Evolutionary conservation across 2,888 invertebrate genomes (phyloP).

Genomic region (Hydriomena furcata): DNA sequence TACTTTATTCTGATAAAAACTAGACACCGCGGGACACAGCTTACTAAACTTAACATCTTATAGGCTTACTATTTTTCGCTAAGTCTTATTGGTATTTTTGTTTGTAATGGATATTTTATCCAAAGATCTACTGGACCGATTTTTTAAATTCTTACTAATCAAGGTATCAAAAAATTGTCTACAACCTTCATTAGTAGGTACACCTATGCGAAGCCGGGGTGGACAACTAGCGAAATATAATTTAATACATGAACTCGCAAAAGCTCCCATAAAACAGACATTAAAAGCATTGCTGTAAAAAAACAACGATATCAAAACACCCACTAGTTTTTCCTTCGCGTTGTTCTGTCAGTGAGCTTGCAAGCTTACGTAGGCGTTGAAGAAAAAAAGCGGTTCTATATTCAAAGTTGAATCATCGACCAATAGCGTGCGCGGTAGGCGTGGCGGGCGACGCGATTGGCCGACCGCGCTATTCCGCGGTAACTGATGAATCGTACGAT

Average conservation of each 20-base stretch:
- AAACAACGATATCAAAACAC: neutral
- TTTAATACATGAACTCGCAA: neutral
- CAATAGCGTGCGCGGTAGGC: slow-evolving; percentile 77
- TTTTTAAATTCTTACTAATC: no score
- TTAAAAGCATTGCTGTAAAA: neutral
- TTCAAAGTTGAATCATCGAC: slow-evolving; percentile 73
- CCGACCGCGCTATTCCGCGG: slow-evolving; percentile 42
- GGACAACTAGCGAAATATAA: no score
- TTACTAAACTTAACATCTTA: no score
- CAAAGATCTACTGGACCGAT: no score
- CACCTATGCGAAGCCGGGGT: no score
- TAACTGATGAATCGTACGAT: slow-evolving; percentile 64
- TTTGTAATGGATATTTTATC: no score
- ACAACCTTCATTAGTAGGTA: no score
- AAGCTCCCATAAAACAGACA: neutral
- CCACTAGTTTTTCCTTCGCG: slow-evolving; percentile 16
- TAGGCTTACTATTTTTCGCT: no score
- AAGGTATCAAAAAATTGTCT: no score
- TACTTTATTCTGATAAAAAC: no score
- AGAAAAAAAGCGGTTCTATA: slow-evolving; percentile 80
- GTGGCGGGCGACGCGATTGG: slow-evolving; percentile 73
- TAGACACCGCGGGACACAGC: no score
- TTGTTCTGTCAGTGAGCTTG: slow-evolving; percentile 32
- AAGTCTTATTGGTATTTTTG: no score
- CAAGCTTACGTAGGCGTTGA: slow-evolving; percentile 78